Percentiles rank a stretch among this genome's conserved stretches.
These are phyloP conservation scores for Phalacrocorax pelagicus DNA, from an alignment of 2,113 vertebrate genomes.

Conservation along the genomic window DNA sequence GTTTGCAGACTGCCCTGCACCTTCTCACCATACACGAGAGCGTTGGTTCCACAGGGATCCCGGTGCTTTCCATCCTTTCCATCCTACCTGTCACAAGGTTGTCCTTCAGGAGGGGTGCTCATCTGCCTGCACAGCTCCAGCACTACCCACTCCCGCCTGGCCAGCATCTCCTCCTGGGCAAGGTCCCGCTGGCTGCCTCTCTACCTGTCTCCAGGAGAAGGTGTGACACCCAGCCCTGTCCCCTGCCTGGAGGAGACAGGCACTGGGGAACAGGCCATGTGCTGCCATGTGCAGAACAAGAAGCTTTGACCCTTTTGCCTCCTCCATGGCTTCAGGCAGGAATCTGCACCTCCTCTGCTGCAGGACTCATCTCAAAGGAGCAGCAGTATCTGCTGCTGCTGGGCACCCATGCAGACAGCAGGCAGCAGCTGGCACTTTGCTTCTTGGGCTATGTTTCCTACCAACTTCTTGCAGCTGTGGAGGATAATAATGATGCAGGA, in stretches of 20 bases:
- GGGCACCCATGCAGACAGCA: background rate
- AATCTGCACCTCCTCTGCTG: background rate
- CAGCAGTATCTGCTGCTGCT: background rate
- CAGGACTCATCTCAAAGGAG: background rate
- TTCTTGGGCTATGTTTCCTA: background rate
- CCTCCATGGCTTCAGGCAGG: background rate
- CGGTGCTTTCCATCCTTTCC: background rate
- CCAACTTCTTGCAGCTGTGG: background rate
- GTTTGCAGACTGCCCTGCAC: background rate
- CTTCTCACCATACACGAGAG: accelerated
- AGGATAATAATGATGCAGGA: background rate
- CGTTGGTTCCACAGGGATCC: background rate
- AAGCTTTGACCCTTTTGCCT: background rate
- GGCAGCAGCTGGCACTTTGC: too few relatives aligned
- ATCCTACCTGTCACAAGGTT: background rate
- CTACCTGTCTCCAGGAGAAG: background rate
- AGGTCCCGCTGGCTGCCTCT: background rate
- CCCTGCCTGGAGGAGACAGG: background rate
- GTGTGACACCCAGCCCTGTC: background rate
- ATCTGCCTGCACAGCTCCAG: background rate
- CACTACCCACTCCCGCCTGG: accelerated
- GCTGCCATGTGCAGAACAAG: background rate
- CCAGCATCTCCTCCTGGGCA: background rate
- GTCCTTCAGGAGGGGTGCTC: background rate
- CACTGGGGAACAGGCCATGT: too few relatives aligned